These are phyloP conservation scores for Aptenodytes forsteri DNA, from an alignment of 2,113 vertebrate species.

Conservation along the genomic window DNA sequence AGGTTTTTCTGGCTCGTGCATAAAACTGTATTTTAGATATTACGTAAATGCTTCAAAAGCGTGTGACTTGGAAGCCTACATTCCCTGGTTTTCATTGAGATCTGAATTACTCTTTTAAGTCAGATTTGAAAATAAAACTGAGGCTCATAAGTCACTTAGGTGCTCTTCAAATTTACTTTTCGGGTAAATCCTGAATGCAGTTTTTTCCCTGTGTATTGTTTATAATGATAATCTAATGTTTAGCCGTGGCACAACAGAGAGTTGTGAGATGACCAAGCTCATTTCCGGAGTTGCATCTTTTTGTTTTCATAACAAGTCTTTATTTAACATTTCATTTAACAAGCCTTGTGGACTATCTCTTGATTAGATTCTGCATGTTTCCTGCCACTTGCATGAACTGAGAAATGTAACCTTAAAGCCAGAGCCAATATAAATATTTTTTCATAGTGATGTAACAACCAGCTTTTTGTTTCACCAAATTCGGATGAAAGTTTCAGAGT, in stretches of 20 bases:
- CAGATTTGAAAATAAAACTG: background rate
- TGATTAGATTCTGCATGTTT: conserved; percentile 47
- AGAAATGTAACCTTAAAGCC: conserved; percentile 37
- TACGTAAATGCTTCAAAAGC: background rate
- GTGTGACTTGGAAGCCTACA: background rate
- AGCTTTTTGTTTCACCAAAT: conserved; percentile 16
- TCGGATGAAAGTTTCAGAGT: background rate
- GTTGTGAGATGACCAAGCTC: conserved; percentile 39
- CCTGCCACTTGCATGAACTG: conserved; percentile 33
- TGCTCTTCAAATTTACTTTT: background rate
- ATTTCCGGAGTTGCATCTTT: conserved; percentile 57
- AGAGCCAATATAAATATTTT: conserved; percentile 59
- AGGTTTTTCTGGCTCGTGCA: background rate
- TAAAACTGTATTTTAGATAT: background rate
- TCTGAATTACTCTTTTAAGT: background rate
- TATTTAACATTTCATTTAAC: conserved; percentile 40
- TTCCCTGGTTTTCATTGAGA: background rate
- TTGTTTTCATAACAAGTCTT: conserved; percentile 41
- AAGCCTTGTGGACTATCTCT: conserved; percentile 36
- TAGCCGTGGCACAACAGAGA: background rate
- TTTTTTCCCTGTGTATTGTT: background rate
- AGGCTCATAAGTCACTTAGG: background rate
- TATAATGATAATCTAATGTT: background rate
- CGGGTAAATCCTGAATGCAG: background rate
- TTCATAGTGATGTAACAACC: conserved; percentile 17